phyloP scores from a whole-genome alignment of 1,140 invertebrate genomes.

The Panagrolaimus sp. region DNA sequence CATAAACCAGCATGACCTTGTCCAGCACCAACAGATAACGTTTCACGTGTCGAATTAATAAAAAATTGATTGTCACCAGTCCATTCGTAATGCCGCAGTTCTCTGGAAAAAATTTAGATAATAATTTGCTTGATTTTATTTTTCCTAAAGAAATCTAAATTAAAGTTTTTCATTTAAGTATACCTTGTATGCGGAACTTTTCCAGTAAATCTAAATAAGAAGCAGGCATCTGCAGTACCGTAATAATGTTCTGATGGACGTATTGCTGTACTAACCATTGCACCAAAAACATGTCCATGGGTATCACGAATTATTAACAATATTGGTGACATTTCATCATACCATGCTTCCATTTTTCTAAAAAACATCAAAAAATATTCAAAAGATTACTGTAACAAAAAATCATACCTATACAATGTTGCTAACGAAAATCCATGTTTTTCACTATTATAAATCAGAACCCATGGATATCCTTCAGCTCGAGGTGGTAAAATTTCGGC shows the following conservation, averaged over 20 bases:
- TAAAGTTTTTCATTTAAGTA: not conserved
- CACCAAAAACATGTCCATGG: constrained; percentile 80
- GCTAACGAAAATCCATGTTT: constrained; percentile 93
- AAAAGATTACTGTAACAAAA: no score
- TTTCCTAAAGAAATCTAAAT: constrained; percentile 16
- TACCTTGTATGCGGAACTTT: constrained; percentile 61
- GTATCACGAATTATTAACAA: constrained; percentile 54
- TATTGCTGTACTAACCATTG: constrained; percentile 81
- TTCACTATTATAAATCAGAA: constrained; percentile 83
- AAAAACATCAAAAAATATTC: no score
- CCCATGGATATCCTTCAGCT: constrained; percentile 91
- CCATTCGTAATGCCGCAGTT: constrained; percentile 86
- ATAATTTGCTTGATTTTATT: not conserved
- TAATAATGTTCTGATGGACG: constrained; percentile 92
- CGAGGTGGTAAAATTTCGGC: constrained; percentile 73
- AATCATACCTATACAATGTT: constrained; percentile 71
- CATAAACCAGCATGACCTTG: constrained; percentile 93
- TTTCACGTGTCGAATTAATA: constrained; percentile 90
- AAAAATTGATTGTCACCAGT: constrained; percentile 97
- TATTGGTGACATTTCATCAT: constrained; percentile 59
- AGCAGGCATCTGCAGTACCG: constrained; percentile 83
- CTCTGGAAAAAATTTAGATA: constrained; percentile 43
- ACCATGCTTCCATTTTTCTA: constrained; percentile 57
- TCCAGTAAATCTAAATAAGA: constrained; percentile 76
- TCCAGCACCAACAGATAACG: constrained; percentile 88